Evolutionary conservation across 2,888 invertebrate species (phyloP).

Genomic region (Incurvaria masculella): DNA sequence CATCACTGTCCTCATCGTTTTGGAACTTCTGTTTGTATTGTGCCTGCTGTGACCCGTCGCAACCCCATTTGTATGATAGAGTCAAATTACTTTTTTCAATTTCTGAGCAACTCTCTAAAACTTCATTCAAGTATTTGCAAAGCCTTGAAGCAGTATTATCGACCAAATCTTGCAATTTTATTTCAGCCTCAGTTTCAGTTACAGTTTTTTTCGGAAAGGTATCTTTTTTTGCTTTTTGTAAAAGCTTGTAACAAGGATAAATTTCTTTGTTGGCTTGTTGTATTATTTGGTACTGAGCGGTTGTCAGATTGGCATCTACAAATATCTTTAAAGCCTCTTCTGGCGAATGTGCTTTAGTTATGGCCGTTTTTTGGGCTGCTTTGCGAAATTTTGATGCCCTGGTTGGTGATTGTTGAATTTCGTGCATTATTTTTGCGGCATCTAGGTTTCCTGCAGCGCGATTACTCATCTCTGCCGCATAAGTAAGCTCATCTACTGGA

Average conservation of each 20-base stretch:
- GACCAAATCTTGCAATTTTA: slow-evolving; percentile 5
- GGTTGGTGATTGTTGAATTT: slow-evolving; percentile 2
- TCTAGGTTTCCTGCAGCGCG: slow-evolving; percentile 3
- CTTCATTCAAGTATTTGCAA: too few species aligned
- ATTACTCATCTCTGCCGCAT: slow-evolving; percentile 7
- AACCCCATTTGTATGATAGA: too few species aligned
- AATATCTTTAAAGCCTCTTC: slow-evolving; percentile 3
- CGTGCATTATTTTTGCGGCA: slow-evolving; percentile 4
- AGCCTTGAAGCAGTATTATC: too few species aligned
- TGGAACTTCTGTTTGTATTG: too few species aligned
- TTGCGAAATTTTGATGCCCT: slow-evolving; percentile 5
- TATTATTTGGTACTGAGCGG: slow-evolving; percentile 4
- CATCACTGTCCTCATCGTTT: too few species aligned
- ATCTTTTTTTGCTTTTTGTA: slow-evolving; percentile 5
- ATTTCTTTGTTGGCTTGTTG: slow-evolving; percentile 4
- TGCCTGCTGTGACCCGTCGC: too few species aligned
- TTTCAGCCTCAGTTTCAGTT: slow-evolving; percentile 5
- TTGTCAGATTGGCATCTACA: slow-evolving; percentile 4
- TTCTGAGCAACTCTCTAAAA: too few species aligned
- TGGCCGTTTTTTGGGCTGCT: slow-evolving; percentile 1
- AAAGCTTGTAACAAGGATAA: slow-evolving; percentile 1
- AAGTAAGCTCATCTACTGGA: slow-evolving; percentile 5
- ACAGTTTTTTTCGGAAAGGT: slow-evolving; percentile 4
- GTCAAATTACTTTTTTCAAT: too few species aligned
- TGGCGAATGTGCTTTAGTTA: not conserved